Evolutionary conservation across 2,113 vertebrate species (phyloP).

Genomic region (Garra rufa): DNA sequence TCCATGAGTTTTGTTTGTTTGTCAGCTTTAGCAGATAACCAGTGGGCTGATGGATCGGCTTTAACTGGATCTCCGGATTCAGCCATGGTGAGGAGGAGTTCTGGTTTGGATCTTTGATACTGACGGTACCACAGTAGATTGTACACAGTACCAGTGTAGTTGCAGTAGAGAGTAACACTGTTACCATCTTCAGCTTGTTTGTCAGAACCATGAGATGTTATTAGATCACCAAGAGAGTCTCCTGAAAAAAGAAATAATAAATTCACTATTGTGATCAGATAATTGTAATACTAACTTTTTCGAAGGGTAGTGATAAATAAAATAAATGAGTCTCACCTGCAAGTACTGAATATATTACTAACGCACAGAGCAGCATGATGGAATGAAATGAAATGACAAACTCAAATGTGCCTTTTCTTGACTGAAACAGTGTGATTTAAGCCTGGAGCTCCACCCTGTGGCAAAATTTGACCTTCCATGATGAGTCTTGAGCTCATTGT

Average conservation of each 20-base stretch:
- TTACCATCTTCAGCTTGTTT: not conserved
- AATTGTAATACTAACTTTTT: not conserved
- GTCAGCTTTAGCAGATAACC: not conserved
- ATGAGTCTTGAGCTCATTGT: not conserved
- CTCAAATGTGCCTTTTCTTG: not conserved
- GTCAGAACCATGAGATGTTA: not conserved
- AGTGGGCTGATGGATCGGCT: not conserved
- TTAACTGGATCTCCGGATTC: not conserved
- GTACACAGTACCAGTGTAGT: no score
- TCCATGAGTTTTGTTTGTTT: not conserved
- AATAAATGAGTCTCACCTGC: not conserved
- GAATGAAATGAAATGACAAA: not conserved
- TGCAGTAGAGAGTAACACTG: no score
- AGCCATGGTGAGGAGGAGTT: no score
- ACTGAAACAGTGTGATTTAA: not conserved
- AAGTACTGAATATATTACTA: not conserved
- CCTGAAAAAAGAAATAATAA: not conserved
- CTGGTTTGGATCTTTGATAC: no score
- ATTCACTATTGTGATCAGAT: not conserved
- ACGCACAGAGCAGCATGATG: not conserved
- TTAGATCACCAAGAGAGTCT: not conserved
- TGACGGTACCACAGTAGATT: no score
- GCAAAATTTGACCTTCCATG: not conserved
- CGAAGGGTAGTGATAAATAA: not conserved
- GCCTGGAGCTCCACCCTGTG: conserved; percentile 18